Evolutionary conservation across 1,140 invertebrate species (phyloP).

Genomic region (Zelostemma sp.): DNA sequence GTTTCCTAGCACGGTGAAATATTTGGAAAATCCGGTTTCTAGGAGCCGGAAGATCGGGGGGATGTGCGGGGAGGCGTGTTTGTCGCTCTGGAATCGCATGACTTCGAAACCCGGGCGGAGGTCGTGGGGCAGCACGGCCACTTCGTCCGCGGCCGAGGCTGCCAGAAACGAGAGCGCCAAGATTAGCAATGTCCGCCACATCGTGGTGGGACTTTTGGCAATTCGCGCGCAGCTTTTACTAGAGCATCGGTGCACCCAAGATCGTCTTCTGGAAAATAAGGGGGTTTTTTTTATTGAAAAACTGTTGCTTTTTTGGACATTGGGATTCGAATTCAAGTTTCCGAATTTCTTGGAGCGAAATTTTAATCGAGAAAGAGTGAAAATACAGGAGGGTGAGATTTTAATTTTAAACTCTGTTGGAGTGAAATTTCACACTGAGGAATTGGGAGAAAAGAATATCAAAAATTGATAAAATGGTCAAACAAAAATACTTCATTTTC

Average conservation of each 20-base stretch:
- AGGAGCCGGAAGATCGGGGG: conserved; percentile 77
- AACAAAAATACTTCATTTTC: too few relatives aligned
- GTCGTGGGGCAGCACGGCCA: conserved; percentile 82
- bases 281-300: too few relatives aligned
- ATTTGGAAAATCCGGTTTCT: conserved; percentile 83
- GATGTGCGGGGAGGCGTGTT: conserved; percentile 55
- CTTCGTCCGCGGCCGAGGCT: conserved; percentile 38
- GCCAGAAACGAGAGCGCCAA: conserved; percentile 33
- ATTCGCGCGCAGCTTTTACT: conserved; percentile 37
- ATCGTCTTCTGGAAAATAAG: conserved; percentile 30
- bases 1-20: conserved; percentile 88
- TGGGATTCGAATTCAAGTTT: background rate
- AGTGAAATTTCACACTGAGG: too few relatives aligned
- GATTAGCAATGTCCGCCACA: conserved; percentile 49
- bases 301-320: too few relatives aligned
- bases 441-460: too few relatives aligned
- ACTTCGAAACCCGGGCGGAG: conserved; percentile 88
- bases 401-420: too few relatives aligned
- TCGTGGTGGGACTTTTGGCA: conserved; percentile 38
- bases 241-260: conserved; percentile 50
- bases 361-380: too few relatives aligned
- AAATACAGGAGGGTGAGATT: too few relatives aligned
- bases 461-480: too few relatives aligned
- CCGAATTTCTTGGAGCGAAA: too few relatives aligned
- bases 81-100: conserved; percentile 74